Base-by-base conservation (phyloP, 1,140 invertebrate genomes). In the Drosophila sp. region DNA sequence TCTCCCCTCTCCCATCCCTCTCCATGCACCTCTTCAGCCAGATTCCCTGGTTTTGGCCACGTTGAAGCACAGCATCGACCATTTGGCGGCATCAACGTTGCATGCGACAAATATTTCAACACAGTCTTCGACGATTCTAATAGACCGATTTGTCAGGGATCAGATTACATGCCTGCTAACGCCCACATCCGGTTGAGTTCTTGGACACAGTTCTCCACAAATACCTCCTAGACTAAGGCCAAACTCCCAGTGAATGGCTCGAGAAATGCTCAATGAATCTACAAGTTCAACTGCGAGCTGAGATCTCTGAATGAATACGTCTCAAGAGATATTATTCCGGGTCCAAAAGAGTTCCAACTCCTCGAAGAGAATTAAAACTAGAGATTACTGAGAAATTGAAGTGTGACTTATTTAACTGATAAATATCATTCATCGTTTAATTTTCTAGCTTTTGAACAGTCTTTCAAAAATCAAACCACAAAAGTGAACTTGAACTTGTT, bases 81-180 rank as follows among this genome's bases (percentile, higher is more conserved):
- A 65, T 69, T 75, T 71, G 59, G 66, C 72, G 66, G 72, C 72
- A 71, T 75, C 57, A 25, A 51, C 45, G 58, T 62, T 67, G 72
- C 83, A 83, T 90, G 89, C 89, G 89, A 90, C 89, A 90, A 90
- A 90, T 91, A 84, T 89, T 84, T 89, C 89, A 89, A 89, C 80
- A 89, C 77, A 74, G 78, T 69, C 74, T 71, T 81, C 80, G 76
- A 69, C 89, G 78, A 84, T 90, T 90, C 89, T 90, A 90, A 90
- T 90, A 90, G 89, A 89, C 89, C 89, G 89, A 90, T 90, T 90
- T 90, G 89, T 90, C 89, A 90, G 89, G 89, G 83, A 90, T 90
- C 89, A 90, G 89, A 90, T 90, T 90, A 90, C 89, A 90, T 89
- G 84, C 80, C 81, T 71, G 84, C 80, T 80, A 86, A 90, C 89